A percentile compares a stretch with the other conserved stretches of the same genome.
phyloP scores from a whole-genome alignment of 2,888 invertebrate species.

The Stenodema calcarata region DNA sequence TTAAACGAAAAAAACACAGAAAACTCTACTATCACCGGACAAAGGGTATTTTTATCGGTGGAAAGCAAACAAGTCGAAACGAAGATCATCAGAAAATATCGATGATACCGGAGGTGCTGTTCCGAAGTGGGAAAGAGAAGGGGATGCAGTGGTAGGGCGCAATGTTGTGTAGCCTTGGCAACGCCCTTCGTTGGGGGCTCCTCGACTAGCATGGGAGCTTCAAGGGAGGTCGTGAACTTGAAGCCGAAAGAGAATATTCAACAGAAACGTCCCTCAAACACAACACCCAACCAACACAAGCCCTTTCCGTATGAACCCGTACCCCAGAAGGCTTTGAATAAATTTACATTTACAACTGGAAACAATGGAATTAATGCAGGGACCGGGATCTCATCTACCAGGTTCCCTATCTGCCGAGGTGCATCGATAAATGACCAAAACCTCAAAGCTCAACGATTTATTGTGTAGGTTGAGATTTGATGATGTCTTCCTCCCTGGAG shows the following conservation, averaged over 20 bases:
- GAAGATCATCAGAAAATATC: slow-evolving; percentile 34
- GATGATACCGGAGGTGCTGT: not conserved
- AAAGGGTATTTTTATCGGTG: not conserved
- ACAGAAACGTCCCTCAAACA: slow-evolving; percentile 21
- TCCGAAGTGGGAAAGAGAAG: not conserved
- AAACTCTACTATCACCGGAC: no score
- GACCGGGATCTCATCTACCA: not conserved
- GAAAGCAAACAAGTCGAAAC: not conserved
- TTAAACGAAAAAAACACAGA: no score
- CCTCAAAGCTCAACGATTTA: not conserved
- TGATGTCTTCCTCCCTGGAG: no score
- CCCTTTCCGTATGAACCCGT: not conserved
- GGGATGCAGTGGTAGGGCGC: slow-evolving; percentile 35
- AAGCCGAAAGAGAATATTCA: slow-evolving; percentile 34
- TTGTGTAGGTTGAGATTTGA: no score
- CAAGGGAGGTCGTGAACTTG: slow-evolving; percentile 32
- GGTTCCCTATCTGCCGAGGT: not conserved
- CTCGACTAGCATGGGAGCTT: slow-evolving; percentile 7
- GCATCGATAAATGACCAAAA: not conserved
- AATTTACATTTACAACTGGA: slow-evolving; percentile 14
- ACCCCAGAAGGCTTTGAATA: slow-evolving; percentile 1
- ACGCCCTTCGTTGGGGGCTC: slow-evolving; percentile 31
- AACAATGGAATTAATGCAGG: not conserved
- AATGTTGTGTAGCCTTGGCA: slow-evolving; percentile 37
- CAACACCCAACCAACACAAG: not conserved